Percentiles rank a stretch among this genome's conserved stretches.
Evolutionary conservation across 2,113 vertebrate species (phyloP).

Genomic region (Mesoclemmys tuberculata): DNA sequence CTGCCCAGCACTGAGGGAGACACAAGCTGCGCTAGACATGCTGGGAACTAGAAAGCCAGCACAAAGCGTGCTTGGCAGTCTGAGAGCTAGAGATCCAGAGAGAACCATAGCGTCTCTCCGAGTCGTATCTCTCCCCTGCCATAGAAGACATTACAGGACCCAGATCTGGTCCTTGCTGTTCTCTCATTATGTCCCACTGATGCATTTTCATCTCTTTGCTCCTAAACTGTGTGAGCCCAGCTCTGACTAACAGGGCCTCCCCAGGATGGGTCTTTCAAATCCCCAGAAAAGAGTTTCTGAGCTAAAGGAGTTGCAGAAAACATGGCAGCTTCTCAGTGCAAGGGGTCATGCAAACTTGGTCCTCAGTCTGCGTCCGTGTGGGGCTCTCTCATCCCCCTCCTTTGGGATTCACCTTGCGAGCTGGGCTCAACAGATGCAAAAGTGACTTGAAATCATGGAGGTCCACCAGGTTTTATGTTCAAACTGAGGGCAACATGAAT

Average conservation of each 20-base stretch:
- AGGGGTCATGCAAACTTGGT: not conserved
- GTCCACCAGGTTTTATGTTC: not conserved
- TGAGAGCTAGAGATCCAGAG: too few species aligned
- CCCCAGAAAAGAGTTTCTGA: too few species aligned
- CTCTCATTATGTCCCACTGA: not conserved
- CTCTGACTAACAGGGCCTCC: not conserved
- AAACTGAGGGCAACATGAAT: not conserved
- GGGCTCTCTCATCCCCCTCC: not conserved
- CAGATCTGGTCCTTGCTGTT: not conserved
- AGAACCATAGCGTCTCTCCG: not conserved
- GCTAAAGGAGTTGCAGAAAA: too few species aligned
- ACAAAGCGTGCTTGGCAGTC: not conserved
- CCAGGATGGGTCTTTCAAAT: not conserved
- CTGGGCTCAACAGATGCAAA: not conserved
- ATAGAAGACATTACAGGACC: not conserved
- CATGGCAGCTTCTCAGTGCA: not conserved
- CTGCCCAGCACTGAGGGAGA: rapidly evolving
- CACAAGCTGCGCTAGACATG: not conserved
- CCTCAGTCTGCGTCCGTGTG: not conserved
- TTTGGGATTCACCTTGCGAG: not conserved
- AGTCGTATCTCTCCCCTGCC: not conserved
- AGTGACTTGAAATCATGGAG: not conserved
- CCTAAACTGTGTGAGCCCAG: not conserved
- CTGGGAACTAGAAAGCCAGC: not conserved
- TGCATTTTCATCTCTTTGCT: not conserved